Evolutionary conservation across 2,797 vertebrate genomes (phyloP).

Genomic region (Lacerta bilineata): DNA sequence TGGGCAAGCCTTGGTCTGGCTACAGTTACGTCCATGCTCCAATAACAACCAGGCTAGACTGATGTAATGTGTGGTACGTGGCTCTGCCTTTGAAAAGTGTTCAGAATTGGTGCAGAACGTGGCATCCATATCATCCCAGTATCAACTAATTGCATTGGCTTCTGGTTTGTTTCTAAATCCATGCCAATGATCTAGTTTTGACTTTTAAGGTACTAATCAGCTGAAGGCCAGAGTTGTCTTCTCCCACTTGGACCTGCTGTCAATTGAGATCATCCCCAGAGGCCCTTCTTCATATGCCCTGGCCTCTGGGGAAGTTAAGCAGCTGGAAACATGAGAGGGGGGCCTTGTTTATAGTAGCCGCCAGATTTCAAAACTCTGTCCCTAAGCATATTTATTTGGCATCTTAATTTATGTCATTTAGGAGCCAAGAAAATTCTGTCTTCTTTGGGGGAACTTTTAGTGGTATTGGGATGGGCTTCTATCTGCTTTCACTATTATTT

Average conservation of each 20-base stretch:
- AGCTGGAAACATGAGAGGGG: no score
- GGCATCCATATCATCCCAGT: not conserved
- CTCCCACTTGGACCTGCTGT: not conserved
- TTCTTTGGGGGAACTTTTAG: no score
- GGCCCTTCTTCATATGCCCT: no score
- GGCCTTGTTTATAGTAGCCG: no score
- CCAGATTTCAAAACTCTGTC: no score
- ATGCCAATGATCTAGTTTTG: not conserved
- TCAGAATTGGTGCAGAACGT: not conserved
- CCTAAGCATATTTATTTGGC: no score
- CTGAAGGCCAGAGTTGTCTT: not conserved
- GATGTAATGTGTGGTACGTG: no score
- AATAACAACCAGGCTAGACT: not conserved
- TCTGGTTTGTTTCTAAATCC: not conserved
- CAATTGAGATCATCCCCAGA: no score
- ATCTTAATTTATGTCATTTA: no score
- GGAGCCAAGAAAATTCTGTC: no score
- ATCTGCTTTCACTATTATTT: not conserved
- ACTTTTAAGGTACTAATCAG: constrained; percentile 2
- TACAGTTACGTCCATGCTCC: not conserved
- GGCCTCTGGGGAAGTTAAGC: no score
- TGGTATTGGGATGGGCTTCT: not conserved
- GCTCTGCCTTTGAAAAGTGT: not conserved
- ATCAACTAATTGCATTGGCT: not conserved
- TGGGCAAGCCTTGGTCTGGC: not conserved